Base-by-base conservation (phyloP, 2,113 vertebrate genomes). In the Myrmecobius fasciatus region DNA sequence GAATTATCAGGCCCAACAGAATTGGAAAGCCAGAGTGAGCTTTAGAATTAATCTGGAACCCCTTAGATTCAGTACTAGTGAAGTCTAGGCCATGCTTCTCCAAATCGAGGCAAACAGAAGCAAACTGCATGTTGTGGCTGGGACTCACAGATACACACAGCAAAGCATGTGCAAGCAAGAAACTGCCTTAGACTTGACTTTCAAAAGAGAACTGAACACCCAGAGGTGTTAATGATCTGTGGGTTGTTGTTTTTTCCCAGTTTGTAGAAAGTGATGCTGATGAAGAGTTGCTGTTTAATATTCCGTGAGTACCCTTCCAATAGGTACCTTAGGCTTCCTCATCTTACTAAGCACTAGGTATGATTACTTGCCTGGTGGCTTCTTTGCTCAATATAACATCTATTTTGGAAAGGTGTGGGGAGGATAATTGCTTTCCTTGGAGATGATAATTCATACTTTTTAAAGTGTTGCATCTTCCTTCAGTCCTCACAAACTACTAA, bases 221-320 rank as follows among this genome's bases (percentile, higher is more conserved):
- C 54, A 47, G 46, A 43, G 67, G 91, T 92, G 49, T 92, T 92
- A 47, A 92, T n/a, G 52, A 46, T 53, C 67, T 83, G 67, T 83
- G 67, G 67, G 67, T 91, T 98, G 95, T 93, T 95, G 95, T 95
- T 98, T 95, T 97, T 88, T 97, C 91, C 25, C 94, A 99, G 99
- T 99, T 99, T 95, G 99, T 99, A 2, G 99, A 99, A 96, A 99
- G 99, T 26, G 99, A 99, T 25, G 99, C 99, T 0, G 99, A 99
- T 1, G 99, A 99, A 98, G 99, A 99, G 97, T 99, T 99, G 93
- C 99, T 99, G 93, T 99, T 99, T 97, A 99, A 99, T 97, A 99
- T 99, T 97, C 99, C 99, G 99, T 99, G 97, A 99, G 99, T 99
- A 54, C 94, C 1, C 3, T 5, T 46, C 93, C 90, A 89, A 75